Base-by-base conservation (phyloP, 2,113 vertebrate species). In the Ceyx cyanopectus region DNA sequence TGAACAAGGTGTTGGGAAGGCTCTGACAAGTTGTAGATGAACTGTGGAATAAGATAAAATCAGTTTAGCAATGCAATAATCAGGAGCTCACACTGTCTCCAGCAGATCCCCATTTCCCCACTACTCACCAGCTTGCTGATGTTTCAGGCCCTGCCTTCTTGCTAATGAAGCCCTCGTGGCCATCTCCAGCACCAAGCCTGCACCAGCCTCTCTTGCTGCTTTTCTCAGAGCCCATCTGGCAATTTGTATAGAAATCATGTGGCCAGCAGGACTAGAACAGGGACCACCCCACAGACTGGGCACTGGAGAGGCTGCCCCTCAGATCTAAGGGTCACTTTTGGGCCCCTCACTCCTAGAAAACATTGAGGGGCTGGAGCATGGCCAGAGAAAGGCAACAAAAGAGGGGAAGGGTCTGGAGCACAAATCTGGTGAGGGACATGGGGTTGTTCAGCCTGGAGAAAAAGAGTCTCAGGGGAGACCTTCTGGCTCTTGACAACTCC, bases 31-130 rank as follows among this genome's bases (percentile, higher is more conserved):
- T 0, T 53, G 53, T 3, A 75, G 32, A 53, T 13, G 45, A 8
- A 0, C 32, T 46, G 23, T 26, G 7, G 51, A 82, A 18, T 14
- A 73, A 60, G 29, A 65, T 22, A 46, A 84, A 79, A 83, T 40
- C 53, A 66, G 79, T 65, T n/a, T 20, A 85, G 68, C 75, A 82
- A 15, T 4, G 26, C 17, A 45, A 19, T 8, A 9, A 53, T 3
- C 58, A 50, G 65, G 40, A 73, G 29, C 41, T 72, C 8, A 1
- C 2, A 0, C 30, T 9, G n/a, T 1, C 60, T 83, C 63, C 48
- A 51, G 19, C 10, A 66, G 63, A 69, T n/a, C 30, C 54, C 0
- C 0, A 18, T 56, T 76, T 30, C n/a, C 34, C 45, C 8, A 3
- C 5, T 14, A 27, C 20, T 51, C 79, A 29, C 32, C 70, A 45